phyloP scores from a whole-genome alignment of 2,797 vertebrate genomes.

The Eurystomus glaucurus region DNA sequence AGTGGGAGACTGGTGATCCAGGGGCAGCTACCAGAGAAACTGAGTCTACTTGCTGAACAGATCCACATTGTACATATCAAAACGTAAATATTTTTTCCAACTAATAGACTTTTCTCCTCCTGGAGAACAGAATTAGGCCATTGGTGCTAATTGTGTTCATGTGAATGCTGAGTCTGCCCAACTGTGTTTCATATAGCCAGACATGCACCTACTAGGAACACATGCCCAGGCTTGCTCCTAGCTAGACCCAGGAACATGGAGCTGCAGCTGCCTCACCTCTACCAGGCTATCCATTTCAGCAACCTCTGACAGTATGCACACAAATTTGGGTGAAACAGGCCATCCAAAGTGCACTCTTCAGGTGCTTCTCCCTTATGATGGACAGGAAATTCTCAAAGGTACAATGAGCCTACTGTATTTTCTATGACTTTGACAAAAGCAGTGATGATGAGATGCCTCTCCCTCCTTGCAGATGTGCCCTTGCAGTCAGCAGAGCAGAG shows the following conservation, averaged over 20 bases:
- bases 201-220: background rate
- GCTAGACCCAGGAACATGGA: background rate
- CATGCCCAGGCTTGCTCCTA: background rate
- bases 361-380: background rate
- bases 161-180: background rate
- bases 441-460: background rate
- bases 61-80: background rate
- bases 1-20: background rate
- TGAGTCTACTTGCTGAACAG: background rate
- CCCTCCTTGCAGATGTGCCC: background rate
- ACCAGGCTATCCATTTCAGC: fast-evolving
- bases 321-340: background rate
- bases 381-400: background rate
- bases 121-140: background rate
- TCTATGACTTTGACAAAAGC: background rate
- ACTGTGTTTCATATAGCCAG: background rate
- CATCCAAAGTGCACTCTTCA: background rate
- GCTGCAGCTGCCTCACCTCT: background rate
- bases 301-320: fast-evolving
- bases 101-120: background rate
- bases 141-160: background rate
- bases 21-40: background rate
- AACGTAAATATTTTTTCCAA: background rate
- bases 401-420: background rate
- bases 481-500: background rate